A percentile compares a stretch with the other conserved stretches of the same genome.
Conservation (phyloP, 2,888 invertebrate species). For the Volucella bombylans region DNA sequence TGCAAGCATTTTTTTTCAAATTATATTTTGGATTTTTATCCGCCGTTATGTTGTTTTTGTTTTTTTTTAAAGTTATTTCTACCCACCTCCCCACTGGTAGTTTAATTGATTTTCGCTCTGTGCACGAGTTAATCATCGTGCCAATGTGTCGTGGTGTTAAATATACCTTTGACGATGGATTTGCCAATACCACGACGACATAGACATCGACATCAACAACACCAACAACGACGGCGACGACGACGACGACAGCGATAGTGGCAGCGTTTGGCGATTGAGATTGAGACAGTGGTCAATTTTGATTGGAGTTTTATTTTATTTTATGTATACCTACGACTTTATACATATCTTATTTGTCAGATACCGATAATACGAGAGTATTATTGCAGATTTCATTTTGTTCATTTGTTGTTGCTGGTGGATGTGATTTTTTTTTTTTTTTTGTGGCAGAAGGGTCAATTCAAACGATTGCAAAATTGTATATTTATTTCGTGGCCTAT, state of each 20-base stretch:
- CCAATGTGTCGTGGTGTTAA: conserved; percentile 26
- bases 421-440: not conserved
- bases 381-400: conserved; percentile 12
- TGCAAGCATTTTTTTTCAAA: conserved; percentile 57
- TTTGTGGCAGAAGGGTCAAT: not conserved
- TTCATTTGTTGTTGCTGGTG: not conserved
- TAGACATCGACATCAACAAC: not conserved
- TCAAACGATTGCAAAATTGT: conserved; percentile 21
- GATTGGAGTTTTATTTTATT: conserved; percentile 16
- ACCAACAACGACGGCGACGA: not conserved
- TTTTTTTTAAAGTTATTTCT: not conserved
- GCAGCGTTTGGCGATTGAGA: conserved; percentile 11
- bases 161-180: conserved; percentile 3
- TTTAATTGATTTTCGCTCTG: conserved; percentile 53
- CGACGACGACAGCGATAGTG: not conserved
- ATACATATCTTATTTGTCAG: not conserved
- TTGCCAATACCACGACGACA: conserved; percentile 19
- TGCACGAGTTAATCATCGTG: conserved; percentile 39
- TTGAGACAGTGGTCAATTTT: conserved; percentile 12
- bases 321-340: not conserved
- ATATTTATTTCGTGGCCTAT: conserved; percentile 14
- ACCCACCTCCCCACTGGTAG: not conserved
- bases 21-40: conserved; percentile 46
- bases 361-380: not conserved
- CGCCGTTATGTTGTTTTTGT: conserved; percentile 32